Base-by-base conservation (phyloP, 2,113 vertebrate species). In the Sylvilagus bachmani region DNA sequence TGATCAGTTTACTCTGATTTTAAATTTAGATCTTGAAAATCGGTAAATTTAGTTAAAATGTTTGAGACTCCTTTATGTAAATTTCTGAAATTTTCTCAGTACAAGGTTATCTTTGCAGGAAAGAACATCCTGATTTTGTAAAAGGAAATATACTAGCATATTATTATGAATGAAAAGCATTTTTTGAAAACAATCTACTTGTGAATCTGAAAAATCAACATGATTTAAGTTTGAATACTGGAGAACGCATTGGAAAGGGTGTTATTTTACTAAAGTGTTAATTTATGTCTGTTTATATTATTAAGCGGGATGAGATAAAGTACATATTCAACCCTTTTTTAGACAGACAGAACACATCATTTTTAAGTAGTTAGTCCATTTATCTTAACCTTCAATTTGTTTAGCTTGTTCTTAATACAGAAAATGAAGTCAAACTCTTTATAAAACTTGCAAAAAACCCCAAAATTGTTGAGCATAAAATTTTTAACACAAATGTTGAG, bases 341-440 rank as follows among this genome's bases (percentile, higher is more conserved):
- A n/a, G 29, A 90, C 92, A 6, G 13, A 86, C 38, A 82, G 51
- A 95, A 88, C 84, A 79, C 3, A 95, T 95, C 86, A 36, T 96
- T 86, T 93, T 17, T 92, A 95, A 93, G 51, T 90, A 92, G 94
- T 93, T 90, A 90, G 31, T 44, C 70, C 55, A 91, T 96, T 96
- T 95, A 91, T 93, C 81, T 96, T 94, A 94, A 86, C 25, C 77
- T 96, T 96, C 73, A 92, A 64, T 90, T 93, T 90, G n/a, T 70
- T 94, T 73, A 44, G 25, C 31, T 95, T 9, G 49, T 93, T 81
- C 77, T 87, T 96, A 55, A 90, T 93, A 55, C 87, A 92, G 89
- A 88, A n/a, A 58, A 75, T 49, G 21, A 96, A 93, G 75, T 19
- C 71, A 80, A 64, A 7, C 31, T 92, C 79, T 87, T 92, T 92